Evolutionary conservation across 2,113 vertebrate species (phyloP).

Genomic region (Larimichthys crocea): DNA sequence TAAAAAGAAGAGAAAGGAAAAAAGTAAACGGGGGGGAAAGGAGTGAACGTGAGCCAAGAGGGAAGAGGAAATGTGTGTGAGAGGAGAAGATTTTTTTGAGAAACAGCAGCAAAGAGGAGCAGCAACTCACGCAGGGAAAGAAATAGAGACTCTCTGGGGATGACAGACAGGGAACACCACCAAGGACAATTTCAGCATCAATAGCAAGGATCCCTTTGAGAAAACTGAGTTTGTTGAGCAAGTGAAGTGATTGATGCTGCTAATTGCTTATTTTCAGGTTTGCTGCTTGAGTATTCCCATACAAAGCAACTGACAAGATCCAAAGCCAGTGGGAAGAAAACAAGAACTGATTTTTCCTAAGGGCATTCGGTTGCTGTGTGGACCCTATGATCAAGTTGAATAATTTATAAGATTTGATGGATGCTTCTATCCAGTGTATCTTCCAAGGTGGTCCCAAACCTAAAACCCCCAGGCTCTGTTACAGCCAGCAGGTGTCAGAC

Average conservation of each 20-base stretch:
- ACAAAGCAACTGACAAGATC: slow-evolving; percentile 56
- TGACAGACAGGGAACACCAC: slow-evolving; percentile 56
- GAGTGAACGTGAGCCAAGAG: neutral
- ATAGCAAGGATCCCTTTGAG: slow-evolving; percentile 38
- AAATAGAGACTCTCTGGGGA: slow-evolving; percentile 45
- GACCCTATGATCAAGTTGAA: slow-evolving; percentile 45
- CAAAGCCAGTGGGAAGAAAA: slow-evolving; percentile 42
- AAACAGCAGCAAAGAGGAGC: neutral
- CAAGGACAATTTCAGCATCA: slow-evolving; percentile 71
- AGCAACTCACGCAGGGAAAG: slow-evolving; percentile 17
- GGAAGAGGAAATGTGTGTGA: neutral
- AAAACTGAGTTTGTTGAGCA: slow-evolving; percentile 37
- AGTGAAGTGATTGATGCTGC: slow-evolving; percentile 54
- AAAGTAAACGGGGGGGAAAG: slow-evolving; percentile 8
- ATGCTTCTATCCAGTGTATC: slow-evolving; percentile 35
- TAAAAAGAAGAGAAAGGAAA: slow-evolving; percentile 2
- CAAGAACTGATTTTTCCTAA: slow-evolving; percentile 28
- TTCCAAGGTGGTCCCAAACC: slow-evolving; percentile 28
- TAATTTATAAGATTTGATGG: slow-evolving; percentile 57
- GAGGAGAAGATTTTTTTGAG: neutral
- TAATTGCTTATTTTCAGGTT: slow-evolving; percentile 77
- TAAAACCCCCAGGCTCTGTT: slow-evolving; percentile 20
- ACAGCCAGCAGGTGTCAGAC: slow-evolving; percentile 46
- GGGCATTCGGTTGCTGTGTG: slow-evolving; percentile 13
- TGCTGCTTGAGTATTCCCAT: slow-evolving; percentile 66